These are phyloP conservation scores for Temnothorax rugatulus DNA, from an alignment of 2,888 invertebrate species.

Conservation along the genomic window DNA sequence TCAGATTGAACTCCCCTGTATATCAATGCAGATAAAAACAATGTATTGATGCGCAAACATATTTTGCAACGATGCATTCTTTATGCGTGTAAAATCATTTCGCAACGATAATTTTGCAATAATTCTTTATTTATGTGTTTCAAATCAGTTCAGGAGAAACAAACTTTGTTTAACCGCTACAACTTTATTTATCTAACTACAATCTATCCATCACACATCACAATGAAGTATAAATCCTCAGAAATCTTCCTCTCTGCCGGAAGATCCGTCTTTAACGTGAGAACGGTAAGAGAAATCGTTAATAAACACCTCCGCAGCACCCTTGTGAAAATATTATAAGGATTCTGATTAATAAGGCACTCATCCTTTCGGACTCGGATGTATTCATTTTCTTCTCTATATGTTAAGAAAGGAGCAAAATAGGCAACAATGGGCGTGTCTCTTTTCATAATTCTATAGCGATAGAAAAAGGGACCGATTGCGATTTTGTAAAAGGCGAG, in stretches of 20 bases:
- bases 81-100: not conserved
- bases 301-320: constrained; percentile 9
- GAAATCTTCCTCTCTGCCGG: not conserved
- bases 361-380: not conserved
- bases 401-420: not conserved
- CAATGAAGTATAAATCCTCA: not conserved
- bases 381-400: not conserved
- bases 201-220: not conserved
- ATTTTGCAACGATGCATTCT: not conserved
- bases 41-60: not conserved
- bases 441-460: not conserved
- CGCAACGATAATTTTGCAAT: not conserved
- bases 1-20: too few species aligned
- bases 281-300: not conserved
- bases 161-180: not conserved
- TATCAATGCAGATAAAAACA: not conserved
- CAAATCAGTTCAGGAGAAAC: not conserved
- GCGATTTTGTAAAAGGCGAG: not conserved
- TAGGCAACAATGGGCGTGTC: not conserved
- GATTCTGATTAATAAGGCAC: constrained; percentile 41
- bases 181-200: not conserved
- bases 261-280: not conserved
- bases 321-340: constrained; percentile 1
- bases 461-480: not conserved
- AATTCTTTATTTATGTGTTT: not conserved